phyloP scores from a whole-genome alignment of 2,888 invertebrate species.

The Rhopalosiphum nymphaeae region DNA sequence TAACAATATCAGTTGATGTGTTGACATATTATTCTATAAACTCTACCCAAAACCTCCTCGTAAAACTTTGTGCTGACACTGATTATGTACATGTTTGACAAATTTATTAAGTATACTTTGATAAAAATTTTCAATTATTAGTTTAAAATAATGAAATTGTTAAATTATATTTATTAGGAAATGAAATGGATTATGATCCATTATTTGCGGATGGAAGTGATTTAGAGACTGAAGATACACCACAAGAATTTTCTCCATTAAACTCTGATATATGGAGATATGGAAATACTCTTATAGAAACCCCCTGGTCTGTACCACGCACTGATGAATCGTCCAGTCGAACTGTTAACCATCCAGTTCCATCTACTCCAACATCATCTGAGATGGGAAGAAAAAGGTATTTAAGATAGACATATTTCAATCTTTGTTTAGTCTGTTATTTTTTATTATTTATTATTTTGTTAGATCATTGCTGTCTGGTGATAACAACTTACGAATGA shows the following conservation, averaged over 20 bases:
- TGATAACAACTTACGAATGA: slow-evolving; percentile 61
- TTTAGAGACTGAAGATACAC: slow-evolving; percentile 62
- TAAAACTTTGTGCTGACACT: not conserved
- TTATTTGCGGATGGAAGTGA: slow-evolving; percentile 63
- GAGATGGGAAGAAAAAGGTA: slow-evolving; percentile 62
- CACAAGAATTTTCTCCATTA: slow-evolving; percentile 62
- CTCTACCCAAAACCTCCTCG: not conserved
- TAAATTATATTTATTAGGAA: slow-evolving; percentile 30
- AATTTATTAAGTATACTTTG: not conserved
- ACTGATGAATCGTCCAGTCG: slow-evolving; percentile 53
- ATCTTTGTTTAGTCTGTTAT: not conserved
- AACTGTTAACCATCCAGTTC: slow-evolving; percentile 45
- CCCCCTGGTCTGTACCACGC: slow-evolving; percentile 61
- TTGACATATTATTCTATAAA: not conserved
- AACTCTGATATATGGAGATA: slow-evolving; percentile 63
- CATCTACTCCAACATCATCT: slow-evolving; percentile 49
- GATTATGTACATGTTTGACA: not conserved
- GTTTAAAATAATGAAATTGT: not conserved
- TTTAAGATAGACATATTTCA: not conserved
- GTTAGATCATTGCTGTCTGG: slow-evolving; percentile 56
- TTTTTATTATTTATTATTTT: not conserved
- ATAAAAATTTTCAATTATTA: not conserved
- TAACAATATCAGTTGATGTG: not conserved
- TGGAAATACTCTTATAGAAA: slow-evolving; percentile 62
- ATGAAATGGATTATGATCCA: slow-evolving; percentile 62